phyloP scores from a whole-genome alignment of 2,888 invertebrate species.

The Tenthredo distinguenda region DNA sequence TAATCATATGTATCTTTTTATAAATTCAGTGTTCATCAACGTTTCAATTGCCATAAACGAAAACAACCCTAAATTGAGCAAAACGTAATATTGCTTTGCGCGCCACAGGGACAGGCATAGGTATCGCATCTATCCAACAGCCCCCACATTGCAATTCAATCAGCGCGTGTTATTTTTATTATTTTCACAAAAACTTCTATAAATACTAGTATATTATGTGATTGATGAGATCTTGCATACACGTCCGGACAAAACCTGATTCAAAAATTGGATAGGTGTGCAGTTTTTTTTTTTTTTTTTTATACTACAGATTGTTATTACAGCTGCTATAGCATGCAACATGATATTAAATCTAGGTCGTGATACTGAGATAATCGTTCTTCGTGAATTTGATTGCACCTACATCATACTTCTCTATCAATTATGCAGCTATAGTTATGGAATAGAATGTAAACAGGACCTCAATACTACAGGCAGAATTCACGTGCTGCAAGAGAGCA shows the following conservation, averaged over 20 bases:
- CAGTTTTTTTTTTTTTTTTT: neutral
- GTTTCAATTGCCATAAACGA: neutral
- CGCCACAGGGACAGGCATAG: neutral
- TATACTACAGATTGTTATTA: neutral
- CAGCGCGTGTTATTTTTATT: neutral
- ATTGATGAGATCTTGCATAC: neutral
- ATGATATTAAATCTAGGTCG: neutral
- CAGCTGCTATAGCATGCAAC: neutral
- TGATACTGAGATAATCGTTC: neutral
- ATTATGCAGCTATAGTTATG: neutral
- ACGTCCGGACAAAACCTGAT: neutral
- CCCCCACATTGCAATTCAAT: neutral
- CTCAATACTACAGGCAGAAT: neutral
- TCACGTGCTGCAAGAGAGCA: neutral
- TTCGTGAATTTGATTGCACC: neutral
- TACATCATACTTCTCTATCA: neutral
- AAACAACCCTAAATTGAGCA: neutral
- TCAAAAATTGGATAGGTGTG: neutral
- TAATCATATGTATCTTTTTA: neutral
- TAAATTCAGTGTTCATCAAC: neutral
- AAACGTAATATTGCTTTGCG: neutral
- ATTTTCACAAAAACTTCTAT: neutral
- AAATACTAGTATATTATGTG: neutral
- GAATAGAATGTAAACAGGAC: slow-evolving; percentile 6
- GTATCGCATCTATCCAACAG: neutral